These are phyloP conservation scores for Calypte anna DNA, from an alignment of 2,113 vertebrate genomes.

Conservation along the genomic window DNA sequence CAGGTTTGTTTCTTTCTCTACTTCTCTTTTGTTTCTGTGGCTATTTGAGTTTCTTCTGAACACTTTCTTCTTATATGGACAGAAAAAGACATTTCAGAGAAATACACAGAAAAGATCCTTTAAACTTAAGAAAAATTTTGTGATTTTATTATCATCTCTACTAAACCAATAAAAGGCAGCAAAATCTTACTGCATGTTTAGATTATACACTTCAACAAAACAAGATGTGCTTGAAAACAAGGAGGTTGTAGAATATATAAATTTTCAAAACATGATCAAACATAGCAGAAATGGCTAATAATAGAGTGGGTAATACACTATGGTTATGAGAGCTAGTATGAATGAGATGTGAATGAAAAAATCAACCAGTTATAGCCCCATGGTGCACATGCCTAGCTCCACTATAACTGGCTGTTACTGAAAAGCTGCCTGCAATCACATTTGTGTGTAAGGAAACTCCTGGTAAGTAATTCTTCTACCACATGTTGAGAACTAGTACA, in stretches of 20 bases:
- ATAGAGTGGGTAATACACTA: neutral
- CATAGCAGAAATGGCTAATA: neutral
- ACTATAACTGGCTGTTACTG: neutral
- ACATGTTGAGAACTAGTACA: neutral
- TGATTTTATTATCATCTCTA: neutral
- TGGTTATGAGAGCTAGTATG: neutral
- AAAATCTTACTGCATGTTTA: neutral
- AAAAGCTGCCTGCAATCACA: neutral
- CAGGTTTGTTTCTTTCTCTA: neutral
- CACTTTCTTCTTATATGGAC: neutral
- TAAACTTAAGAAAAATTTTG: neutral
- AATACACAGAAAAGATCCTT: neutral
- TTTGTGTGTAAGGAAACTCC: neutral
- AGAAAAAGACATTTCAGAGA: neutral
- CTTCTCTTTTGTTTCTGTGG: neutral
- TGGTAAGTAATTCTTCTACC: no score
- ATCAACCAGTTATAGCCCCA: accelerated
- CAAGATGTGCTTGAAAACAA: neutral
- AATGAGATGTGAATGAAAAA: neutral
- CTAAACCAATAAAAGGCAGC: neutral
- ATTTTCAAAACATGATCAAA: neutral
- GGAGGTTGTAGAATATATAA: neutral
- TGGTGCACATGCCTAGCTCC: no score
- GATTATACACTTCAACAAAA: neutral
- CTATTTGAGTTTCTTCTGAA: neutral